Base-by-base conservation (phyloP, 2,113 vertebrate genomes). In the Herpailurus yagouaroundi region DNA sequence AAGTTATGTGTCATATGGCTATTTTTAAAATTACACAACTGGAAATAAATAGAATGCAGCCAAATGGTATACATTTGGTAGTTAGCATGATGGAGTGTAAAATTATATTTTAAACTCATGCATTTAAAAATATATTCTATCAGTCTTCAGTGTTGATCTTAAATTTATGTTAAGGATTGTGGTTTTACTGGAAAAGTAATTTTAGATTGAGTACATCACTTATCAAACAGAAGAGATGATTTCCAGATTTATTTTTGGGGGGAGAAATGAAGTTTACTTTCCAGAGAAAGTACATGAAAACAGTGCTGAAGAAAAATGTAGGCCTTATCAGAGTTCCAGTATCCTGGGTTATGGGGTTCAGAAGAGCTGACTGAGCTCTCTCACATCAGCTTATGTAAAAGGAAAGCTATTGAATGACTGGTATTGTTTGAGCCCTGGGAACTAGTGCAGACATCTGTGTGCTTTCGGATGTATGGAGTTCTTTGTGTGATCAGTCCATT, bases 401-500 rank as follows among this genome's bases (percentile, higher is more conserved):
- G 95, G 90, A 95, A 93, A 82, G 80, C 97, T 91, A 2, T 27
- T 96, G 95, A 98, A 96, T 97, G 90, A 94, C 79, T 92, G 87
- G 73, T 55, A 97, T 94, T 97, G 97, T 97, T 93, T 83, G 74
- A 73, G 25, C 38, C 60, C 91, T 97, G 95, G 94, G 97, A 97
- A 95, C 94, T 63, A 41, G 86, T 83, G 69, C 88, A 95, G 95
- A 92, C 94, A 93, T 94, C 91, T 97, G 85, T 97, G 96, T 92
- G 86, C 95, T 96, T 97, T 86, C 0, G 9, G 60, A 96, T 97
- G 95, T 96, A 80, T 98, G 95, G 92, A 87, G 92, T 89, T 95
- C 97, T 97, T 98, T 98, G 97, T 98, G 60, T 82, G 86, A 82
- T 81, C 91, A 93, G 94, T 68, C 71, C 74, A 83, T 89, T 96